Conservation (phyloP, 2,888 invertebrate species). For the Agelastica alni region DNA sequence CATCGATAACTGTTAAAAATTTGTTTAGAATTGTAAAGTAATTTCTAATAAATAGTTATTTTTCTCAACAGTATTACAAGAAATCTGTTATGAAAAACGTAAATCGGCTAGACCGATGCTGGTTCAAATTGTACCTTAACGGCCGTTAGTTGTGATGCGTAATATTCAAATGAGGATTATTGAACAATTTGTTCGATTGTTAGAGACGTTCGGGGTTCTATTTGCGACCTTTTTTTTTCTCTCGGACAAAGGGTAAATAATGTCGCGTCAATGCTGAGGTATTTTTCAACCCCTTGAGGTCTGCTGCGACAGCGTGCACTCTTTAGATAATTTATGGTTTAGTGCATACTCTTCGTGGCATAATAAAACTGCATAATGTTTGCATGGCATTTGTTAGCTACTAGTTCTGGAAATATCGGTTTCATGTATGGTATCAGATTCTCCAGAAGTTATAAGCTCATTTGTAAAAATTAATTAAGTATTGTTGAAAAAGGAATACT, state of each 20-base stretch:
- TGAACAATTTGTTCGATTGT: constrained; percentile 42
- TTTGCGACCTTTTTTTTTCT: constrained; percentile 30
- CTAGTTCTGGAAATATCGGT: no score
- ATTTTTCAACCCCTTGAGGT: constrained; percentile 29
- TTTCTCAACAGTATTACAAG: no score
- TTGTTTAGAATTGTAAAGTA: no score
- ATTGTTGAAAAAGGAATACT: no score
- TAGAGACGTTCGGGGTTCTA: constrained; percentile 32
- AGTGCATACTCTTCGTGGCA: background rate
- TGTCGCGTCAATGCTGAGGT: constrained; percentile 28
- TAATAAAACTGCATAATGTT: no score
- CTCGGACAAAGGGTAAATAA: constrained; percentile 31
- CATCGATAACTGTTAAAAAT: no score
- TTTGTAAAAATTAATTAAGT: no score
- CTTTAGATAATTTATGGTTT: constrained; percentile 13
- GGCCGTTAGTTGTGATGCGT: constrained; percentile 33
- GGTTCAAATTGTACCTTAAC: constrained; percentile 20
- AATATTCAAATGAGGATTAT: constrained; percentile 48
- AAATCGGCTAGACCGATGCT: background rate
- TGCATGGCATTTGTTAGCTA: no score
- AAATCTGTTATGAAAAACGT: background rate
- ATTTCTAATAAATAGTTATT: no score
- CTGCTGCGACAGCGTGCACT: constrained; percentile 7
- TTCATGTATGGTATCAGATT: no score
- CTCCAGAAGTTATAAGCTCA: no score